Percentiles rank a stretch among this genome's conserved stretches.
Evolutionary conservation across 2,888 invertebrate genomes (phyloP).

Genomic region (Melanotus villosus): DNA sequence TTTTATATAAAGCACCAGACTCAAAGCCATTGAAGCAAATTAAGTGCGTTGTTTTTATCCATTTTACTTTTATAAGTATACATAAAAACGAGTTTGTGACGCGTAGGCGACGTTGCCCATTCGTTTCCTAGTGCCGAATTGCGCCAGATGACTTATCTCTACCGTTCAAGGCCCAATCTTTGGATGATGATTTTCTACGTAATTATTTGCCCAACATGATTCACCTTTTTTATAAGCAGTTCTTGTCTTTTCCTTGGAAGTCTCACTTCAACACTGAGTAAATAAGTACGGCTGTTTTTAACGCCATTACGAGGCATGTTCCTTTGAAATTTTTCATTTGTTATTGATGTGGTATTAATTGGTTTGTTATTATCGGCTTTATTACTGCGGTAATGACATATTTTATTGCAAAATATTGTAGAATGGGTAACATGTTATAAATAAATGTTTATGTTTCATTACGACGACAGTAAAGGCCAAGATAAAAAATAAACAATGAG

Average conservation of each 20-base stretch:
- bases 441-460: too few species aligned
- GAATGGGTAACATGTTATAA: too few species aligned
- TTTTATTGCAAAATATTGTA: too few species aligned
- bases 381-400: too few species aligned
- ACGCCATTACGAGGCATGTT: conserved; percentile 1
- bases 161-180: conserved; percentile 21
- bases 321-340: too few species aligned
- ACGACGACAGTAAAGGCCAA: too few species aligned
- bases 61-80: too few species aligned
- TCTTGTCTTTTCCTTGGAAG: conserved; percentile 6
- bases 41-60: neutral
- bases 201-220: conserved; percentile 27
- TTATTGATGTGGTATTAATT: too few species aligned
- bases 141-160: conserved; percentile 30
- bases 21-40: too few species aligned
- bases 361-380: too few species aligned
- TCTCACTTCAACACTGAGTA: neutral
- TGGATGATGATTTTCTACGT: conserved; percentile 17
- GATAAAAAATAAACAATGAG: too few species aligned
- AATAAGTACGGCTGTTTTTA: neutral
- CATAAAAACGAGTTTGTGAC: neutral
- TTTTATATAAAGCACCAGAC: too few species aligned
- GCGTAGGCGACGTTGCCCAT: conserved; percentile 19
- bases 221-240: conserved; percentile 13
- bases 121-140: conserved; percentile 34